Evolutionary conservation across 2,797 vertebrate genomes (phyloP).

Genomic region (Tamandua tetradactyla): DNA sequence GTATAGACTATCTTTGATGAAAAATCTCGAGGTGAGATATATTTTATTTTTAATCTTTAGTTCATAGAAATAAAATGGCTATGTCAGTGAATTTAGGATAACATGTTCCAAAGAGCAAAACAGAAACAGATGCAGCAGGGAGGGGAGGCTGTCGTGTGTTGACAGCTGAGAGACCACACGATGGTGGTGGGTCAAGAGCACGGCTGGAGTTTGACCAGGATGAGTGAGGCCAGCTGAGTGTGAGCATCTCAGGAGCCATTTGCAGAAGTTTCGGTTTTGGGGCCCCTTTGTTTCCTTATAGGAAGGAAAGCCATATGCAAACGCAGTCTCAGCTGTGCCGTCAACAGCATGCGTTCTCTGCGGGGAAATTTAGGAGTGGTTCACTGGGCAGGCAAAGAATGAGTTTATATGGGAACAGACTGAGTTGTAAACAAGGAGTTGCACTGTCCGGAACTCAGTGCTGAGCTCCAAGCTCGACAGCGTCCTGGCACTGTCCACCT

Average conservation of each 20-base stretch:
- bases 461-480: background rate
- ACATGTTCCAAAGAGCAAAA: constrained; percentile 16
- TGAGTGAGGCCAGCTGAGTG: background rate
- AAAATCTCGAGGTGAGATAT: background rate
- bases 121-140: background rate
- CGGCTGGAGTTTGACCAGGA: background rate
- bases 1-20: background rate
- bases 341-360: background rate
- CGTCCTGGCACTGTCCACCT: background rate
- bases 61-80: constrained; percentile 27
- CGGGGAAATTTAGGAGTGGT: background rate
- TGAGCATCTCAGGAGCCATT: background rate
- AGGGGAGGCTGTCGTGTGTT: background rate
- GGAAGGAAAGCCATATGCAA: constrained; percentile 9
- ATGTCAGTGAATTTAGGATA: constrained; percentile 16
- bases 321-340: background rate
- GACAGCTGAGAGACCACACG: background rate
- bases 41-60: constrained; percentile 47
- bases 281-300: background rate
- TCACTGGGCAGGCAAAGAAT: background rate
- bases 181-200: background rate
- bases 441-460: background rate
- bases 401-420: background rate
- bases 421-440: background rate
- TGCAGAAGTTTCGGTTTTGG: background rate